Base-by-base conservation (phyloP, 2,113 vertebrate species). In the human region DNA sequence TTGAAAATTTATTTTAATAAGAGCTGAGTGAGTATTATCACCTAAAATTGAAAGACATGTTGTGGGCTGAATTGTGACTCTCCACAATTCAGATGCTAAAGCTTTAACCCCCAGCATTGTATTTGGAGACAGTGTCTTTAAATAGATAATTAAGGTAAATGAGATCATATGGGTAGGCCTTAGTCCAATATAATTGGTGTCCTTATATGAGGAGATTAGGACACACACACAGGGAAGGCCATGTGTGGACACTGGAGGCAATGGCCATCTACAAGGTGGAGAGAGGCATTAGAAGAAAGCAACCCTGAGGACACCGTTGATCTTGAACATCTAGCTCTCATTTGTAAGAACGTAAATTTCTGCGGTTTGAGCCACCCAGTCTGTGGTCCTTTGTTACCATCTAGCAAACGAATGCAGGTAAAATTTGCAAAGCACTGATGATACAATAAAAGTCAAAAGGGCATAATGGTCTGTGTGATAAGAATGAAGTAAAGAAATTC, bases 21-120 rank as follows among this genome's bases (percentile, higher is more conserved):
- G 17, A 70, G 38, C 57, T 93, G 6, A 81, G 23, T 64, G 55
- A 83, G 13, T 68, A 75, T 43, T 86, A 61, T 82, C 1, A 76
- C 12, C 32, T 52, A 55, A 76, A 83, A 32, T 27, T 81, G 14
- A 30, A 93, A 70, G 43, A 64, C 12, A 50, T 50, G 1, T 50
- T 68, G 57, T 82, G 8, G 5, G 14, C 2, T 57, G 14, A 90
- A 55, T 40, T 73, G 32, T 90, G 14, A 52, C 13, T 17, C 27
- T 68, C 3, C 22, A 7, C 38, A 90, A 30, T 72, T 93, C 12
- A 32, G 12, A 18, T 55, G 32, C 50, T 64, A 11, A 90, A 90
- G 5, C 12, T 7, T 12, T 59, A 75, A 38, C 0, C 2, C 4
- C 4, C 6, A 16, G 10, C 17, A 45, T 16, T 59, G 25, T 27